phyloP scores from a whole-genome alignment of 2,113 vertebrate genomes.

The Sapajus apella region DNA sequence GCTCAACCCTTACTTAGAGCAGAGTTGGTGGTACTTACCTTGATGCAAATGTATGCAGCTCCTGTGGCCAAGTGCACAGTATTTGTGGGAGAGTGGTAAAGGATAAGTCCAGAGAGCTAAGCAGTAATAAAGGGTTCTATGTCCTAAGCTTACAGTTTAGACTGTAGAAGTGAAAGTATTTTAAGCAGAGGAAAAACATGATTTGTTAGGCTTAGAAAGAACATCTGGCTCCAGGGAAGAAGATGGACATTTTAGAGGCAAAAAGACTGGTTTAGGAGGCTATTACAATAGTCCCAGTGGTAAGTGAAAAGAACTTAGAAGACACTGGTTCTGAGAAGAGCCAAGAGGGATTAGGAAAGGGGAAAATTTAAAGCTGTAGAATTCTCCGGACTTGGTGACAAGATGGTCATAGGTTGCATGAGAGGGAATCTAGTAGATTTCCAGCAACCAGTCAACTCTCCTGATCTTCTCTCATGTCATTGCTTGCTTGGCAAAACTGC shows the following conservation, averaged over 20 bases:
- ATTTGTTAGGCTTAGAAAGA: not conserved
- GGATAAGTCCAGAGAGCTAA: not conserved
- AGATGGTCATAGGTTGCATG: not conserved
- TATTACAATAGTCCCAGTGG: not conserved
- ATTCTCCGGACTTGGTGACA: not conserved
- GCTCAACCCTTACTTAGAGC: not conserved
- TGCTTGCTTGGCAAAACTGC: not conserved
- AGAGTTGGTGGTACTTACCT: not conserved
- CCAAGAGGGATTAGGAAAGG: not conserved
- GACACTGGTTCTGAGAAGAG: not conserved
- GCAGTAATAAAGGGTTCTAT: not conserved
- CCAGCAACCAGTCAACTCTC: not conserved
- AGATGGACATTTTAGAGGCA: not conserved
- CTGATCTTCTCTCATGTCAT: not conserved
- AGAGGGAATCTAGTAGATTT: not conserved
- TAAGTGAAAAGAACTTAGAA: not conserved
- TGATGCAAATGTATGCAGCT: not conserved
- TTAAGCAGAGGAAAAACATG: not conserved
- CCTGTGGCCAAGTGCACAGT: not conserved
- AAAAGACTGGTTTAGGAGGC: not conserved
- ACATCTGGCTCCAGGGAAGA: not conserved
- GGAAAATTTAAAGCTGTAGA: not conserved
- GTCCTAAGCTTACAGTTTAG: not conserved
- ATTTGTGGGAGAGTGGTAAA: not conserved
- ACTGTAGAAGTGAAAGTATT: not conserved